Percentiles rank a stretch among this genome's conserved stretches.
Conservation (phyloP, 2,113 vertebrate genomes). For the Phaethornis superciliosus region DNA sequence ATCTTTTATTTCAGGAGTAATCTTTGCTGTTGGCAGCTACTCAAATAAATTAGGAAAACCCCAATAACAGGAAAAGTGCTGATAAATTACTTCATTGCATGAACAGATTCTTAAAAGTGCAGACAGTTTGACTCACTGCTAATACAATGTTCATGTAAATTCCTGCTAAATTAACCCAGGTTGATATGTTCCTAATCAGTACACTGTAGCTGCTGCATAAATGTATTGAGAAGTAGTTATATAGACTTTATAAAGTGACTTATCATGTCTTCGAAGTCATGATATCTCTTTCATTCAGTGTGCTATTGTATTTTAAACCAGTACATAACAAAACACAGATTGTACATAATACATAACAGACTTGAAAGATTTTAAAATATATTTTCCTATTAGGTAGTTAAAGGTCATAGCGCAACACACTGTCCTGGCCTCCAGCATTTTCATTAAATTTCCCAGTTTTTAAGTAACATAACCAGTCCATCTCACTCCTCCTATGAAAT, state of each 20-base stretch:
- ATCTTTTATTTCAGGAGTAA: conserved; percentile 42
- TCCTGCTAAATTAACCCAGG: not conserved
- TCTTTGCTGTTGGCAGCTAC: conserved; percentile 44
- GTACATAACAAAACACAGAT: not conserved
- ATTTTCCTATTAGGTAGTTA: not conserved
- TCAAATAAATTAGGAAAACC: conserved; percentile 49
- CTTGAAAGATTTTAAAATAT: not conserved
- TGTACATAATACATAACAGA: not conserved
- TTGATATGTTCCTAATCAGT: not conserved
- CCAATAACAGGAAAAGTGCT: not conserved
- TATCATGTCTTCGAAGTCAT: not conserved
- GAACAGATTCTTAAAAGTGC: not conserved
- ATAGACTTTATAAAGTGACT: not conserved
- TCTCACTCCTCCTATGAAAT: not conserved
- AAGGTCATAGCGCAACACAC: not conserved
- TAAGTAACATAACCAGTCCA: not conserved
- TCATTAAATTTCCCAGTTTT: not conserved
- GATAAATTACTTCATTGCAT: not conserved
- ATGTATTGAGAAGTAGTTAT: not conserved
- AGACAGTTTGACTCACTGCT: not conserved
- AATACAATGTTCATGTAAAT: not conserved
- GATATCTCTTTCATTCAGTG: not conserved
- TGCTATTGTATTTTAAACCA: not conserved
- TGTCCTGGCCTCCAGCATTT: not conserved
- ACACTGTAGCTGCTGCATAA: not conserved